A percentile compares a stretch with the other conserved stretches of the same genome.
Evolutionary conservation across 1,140 invertebrate species (phyloP).

Genomic region (Apolygus lucorum): DNA sequence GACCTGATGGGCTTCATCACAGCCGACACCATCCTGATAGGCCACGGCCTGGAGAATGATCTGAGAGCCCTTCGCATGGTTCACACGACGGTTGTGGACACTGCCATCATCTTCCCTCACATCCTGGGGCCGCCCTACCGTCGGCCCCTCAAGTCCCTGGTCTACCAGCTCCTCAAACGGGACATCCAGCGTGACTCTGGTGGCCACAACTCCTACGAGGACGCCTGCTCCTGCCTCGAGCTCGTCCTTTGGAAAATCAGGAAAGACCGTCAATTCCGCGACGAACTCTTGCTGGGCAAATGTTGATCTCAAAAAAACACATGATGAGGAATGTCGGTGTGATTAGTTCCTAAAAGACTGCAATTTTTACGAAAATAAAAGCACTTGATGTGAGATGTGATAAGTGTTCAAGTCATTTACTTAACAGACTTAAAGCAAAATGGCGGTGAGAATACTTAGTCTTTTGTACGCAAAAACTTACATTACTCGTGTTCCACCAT

Average conservation of each 20-base stretch:
- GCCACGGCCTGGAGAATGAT: constrained; percentile 92
- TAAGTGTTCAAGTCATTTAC: constrained; percentile 23
- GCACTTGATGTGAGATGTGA: constrained; percentile 36
- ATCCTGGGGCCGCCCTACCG: constrained; percentile 64
- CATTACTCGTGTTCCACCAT: constrained; percentile 25
- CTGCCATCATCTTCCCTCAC: constrained; percentile 75
- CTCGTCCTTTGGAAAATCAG: constrained; percentile 66
- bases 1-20: constrained; percentile 69
- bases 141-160: constrained; percentile 66
- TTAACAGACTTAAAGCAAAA: constrained; percentile 10
- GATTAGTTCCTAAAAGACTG: constrained; percentile 29
- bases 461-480: constrained; percentile 25
- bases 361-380: constrained; percentile 15
- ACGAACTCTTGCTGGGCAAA: constrained; percentile 16
- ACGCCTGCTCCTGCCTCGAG: constrained; percentile 74
- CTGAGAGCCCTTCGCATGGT: constrained; percentile 72
- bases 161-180: constrained; percentile 54
- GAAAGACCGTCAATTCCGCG: constrained; percentile 41
- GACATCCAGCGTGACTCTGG: constrained; percentile 66
- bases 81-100: constrained; percentile 80
- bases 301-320: constrained; percentile 23
- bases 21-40: constrained; percentile 80
- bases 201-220: constrained; percentile 82
- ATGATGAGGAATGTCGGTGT: constrained; percentile 11
- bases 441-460: neutral